phyloP scores from a whole-genome alignment of 2,888 invertebrate species.

The Himalopsyche kuldschensis region DNA sequence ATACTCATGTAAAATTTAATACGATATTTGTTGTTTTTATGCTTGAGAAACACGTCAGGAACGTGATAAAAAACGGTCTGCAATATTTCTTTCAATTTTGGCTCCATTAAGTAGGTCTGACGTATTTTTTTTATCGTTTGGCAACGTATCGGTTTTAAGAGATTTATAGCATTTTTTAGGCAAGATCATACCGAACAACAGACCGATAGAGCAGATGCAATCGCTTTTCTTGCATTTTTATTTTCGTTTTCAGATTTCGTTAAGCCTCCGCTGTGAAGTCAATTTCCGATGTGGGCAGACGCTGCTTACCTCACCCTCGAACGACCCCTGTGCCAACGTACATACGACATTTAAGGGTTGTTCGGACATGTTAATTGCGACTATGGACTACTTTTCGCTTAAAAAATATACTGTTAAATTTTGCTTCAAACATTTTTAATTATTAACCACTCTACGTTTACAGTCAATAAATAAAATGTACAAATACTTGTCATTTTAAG shows the following conservation, averaged over 20 bases:
- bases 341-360: background rate
- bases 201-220: slow-evolving; percentile 23
- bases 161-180: slow-evolving; percentile 20
- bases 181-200: background rate
- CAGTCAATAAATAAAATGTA: no score
- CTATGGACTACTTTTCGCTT: no score
- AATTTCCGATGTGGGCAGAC: slow-evolving; percentile 28
- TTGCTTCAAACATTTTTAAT: no score
- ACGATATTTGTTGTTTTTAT: no score
- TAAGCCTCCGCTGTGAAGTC: slow-evolving; percentile 25
- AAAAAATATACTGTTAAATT: no score
- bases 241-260: slow-evolving; percentile 29
- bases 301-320: background rate
- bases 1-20: no score
- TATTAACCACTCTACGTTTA: no score
- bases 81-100: background rate
- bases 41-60: no score
- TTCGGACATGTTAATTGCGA: background rate
- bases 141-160: background rate
- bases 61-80: background rate
- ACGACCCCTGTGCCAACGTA: background rate
- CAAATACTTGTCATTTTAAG: no score
- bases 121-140: background rate
- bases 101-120: background rate
- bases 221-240: slow-evolving; percentile 28